These are phyloP conservation scores for Drosophila pandora DNA, from an alignment of 1,140 invertebrate species.

Conservation along the genomic window DNA sequence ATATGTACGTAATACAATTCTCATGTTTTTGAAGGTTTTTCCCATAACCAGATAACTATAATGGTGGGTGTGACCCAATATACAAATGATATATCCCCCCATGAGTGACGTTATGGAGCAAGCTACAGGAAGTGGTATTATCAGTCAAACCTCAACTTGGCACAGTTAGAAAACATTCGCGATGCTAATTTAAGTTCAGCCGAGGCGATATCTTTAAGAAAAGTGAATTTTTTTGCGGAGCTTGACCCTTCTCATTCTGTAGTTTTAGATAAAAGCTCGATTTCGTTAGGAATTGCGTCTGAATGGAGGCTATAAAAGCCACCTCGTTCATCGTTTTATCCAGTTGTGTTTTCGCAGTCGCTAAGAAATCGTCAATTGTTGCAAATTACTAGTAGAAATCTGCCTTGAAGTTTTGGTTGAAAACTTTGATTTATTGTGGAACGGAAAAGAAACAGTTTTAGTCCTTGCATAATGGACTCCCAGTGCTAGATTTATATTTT, in stretches of 20 bases:
- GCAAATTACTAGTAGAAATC: constrained; percentile 31
- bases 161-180: constrained; percentile 44
- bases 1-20: neutral
- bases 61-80: neutral
- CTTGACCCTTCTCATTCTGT: constrained; percentile 22
- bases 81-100: neutral
- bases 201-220: constrained; percentile 49
- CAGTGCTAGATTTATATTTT: constrained; percentile 24
- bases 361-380: constrained; percentile 11
- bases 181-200: constrained; percentile 24
- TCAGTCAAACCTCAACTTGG: constrained; percentile 54
- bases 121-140: constrained; percentile 27
- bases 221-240: constrained; percentile 44
- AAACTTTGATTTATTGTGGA: neutral
- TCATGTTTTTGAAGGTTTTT: neutral
- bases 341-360: constrained; percentile 56
- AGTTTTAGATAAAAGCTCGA: constrained; percentile 38
- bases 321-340: constrained; percentile 10
- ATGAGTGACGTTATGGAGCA: neutral
- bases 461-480: constrained; percentile 47
- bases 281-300: constrained; percentile 36
- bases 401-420: no score
- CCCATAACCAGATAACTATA: neutral
- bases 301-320: constrained; percentile 58
- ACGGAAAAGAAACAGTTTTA: neutral